phyloP scores from a whole-genome alignment of 2,797 vertebrate genomes.

The Ctenochaetus hawaiiensis region DNA sequence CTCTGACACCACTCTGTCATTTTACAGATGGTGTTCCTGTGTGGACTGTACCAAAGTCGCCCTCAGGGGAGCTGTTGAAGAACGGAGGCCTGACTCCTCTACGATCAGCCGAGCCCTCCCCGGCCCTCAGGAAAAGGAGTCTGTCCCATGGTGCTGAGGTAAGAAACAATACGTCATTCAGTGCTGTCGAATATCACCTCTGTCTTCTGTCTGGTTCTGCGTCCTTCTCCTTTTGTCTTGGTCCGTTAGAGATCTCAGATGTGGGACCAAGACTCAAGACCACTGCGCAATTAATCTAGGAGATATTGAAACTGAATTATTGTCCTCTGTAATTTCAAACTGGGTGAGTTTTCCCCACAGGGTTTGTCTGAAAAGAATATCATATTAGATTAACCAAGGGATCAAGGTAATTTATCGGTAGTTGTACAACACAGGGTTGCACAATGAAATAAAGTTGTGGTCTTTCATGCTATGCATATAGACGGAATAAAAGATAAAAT shows the following conservation, averaged over 20 bases:
- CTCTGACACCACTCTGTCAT: conserved; percentile 51
- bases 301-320: background rate
- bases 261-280: background rate
- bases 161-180: conserved; percentile 52
- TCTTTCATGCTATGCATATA: too few relatives aligned
- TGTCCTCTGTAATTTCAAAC: conserved; percentile 5
- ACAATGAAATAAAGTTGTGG: too few relatives aligned
- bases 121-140: conserved; percentile 83
- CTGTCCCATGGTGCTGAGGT: conserved; percentile 88
- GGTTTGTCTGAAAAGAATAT: conserved; percentile 10
- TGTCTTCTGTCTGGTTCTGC: background rate
- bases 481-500: too few relatives aligned
- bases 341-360: background rate
- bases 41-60: conserved; percentile 93
- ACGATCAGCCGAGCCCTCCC: conserved; percentile 87
- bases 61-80: conserved; percentile 91
- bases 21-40: conserved; percentile 91
- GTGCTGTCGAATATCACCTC: conserved; percentile 9
- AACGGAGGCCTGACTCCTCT: conserved; percentile 90
- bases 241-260: background rate
- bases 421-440: too few relatives aligned
- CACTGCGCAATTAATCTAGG: conserved; percentile 1
- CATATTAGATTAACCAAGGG: background rate
- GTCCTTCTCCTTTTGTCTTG: background rate
- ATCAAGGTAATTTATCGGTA: too few relatives aligned